Conservation (phyloP, 2,113 vertebrate genomes). For the Cyphomyrus discorhynchus region DNA sequence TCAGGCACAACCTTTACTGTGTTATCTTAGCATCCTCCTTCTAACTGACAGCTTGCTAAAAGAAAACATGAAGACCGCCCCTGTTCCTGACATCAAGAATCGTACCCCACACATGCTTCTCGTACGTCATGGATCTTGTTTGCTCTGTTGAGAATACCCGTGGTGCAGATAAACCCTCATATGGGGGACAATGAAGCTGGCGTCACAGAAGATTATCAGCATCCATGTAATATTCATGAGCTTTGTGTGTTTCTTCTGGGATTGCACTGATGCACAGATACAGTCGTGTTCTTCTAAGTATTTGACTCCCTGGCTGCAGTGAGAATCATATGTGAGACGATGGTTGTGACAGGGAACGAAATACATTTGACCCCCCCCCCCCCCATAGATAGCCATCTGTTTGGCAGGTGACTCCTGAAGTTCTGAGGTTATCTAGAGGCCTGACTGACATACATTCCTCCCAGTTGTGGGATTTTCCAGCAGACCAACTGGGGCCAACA, state of each 20-base stretch:
- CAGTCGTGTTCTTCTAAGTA: neutral
- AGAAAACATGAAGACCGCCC: neutral
- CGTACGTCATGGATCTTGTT: neutral
- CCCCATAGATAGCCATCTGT: neutral
- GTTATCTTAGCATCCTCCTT: neutral
- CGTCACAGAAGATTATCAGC: constrained; percentile 32
- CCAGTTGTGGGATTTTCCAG: neutral
- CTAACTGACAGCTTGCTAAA: neutral
- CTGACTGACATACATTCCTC: neutral
- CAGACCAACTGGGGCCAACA: neutral
- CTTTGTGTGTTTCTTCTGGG: neutral
- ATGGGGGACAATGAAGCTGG: neutral
- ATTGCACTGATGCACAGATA: neutral
- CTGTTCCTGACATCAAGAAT: neutral
- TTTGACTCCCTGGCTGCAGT: neutral
- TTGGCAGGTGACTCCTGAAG: neutral
- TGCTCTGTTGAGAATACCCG: neutral
- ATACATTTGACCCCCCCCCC: neutral
- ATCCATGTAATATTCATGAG: constrained; percentile 48
- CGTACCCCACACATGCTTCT: neutral
- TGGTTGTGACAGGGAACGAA: neutral
- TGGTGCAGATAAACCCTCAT: neutral
- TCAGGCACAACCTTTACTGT: neutral
- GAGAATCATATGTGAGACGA: neutral
- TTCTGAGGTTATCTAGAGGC: neutral